A percentile compares a stretch with the other conserved stretches of the same genome.
Conservation (phyloP, 2,888 invertebrate species). For the Hesperia comma region DNA sequence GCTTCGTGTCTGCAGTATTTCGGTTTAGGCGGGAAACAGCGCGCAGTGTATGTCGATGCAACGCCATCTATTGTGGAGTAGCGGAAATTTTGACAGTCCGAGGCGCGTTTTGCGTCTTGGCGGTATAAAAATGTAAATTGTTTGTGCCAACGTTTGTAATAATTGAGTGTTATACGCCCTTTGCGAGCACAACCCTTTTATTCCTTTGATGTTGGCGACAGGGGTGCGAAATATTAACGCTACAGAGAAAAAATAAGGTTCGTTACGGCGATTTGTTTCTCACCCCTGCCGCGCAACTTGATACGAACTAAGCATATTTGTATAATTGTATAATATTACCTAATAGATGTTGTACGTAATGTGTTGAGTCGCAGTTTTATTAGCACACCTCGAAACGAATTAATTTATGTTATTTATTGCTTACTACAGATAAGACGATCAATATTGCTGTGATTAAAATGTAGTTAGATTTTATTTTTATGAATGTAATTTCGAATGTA, state of each 20-base stretch:
- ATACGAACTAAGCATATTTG: conserved; percentile 72
- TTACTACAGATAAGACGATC: conserved; percentile 57
- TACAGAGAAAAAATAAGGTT: conserved; percentile 74
- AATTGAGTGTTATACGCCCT: conserved; percentile 78
- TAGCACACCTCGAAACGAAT: conserved; percentile 66
- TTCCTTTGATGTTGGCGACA: conserved; percentile 80
- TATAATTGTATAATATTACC: conserved; percentile 67
- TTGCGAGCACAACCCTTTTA: conserved; percentile 75
- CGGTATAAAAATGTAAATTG: conserved; percentile 71
- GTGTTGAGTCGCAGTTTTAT: conserved; percentile 53
- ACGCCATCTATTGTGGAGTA: conserved; percentile 78
- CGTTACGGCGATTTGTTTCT: conserved; percentile 76
- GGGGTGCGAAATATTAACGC: conserved; percentile 80
- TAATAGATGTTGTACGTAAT: conserved; percentile 66
- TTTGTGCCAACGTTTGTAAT: conserved; percentile 81
- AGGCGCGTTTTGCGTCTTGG: conserved; percentile 44
- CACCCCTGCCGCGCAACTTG: conserved; percentile 72
- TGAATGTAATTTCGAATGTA: conserved; percentile 35
- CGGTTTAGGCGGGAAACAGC: conserved; percentile 56
- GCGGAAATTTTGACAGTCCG: conserved; percentile 54
- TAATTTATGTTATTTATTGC: conserved; percentile 75
- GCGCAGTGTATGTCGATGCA: conserved; percentile 65
- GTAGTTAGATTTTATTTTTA: conserved; percentile 63
- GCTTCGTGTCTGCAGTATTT: conserved; percentile 49
- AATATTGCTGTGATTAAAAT: conserved; percentile 74